phyloP scores from a whole-genome alignment of 2,113 vertebrate genomes.

The Dolichotis patagonum region DNA sequence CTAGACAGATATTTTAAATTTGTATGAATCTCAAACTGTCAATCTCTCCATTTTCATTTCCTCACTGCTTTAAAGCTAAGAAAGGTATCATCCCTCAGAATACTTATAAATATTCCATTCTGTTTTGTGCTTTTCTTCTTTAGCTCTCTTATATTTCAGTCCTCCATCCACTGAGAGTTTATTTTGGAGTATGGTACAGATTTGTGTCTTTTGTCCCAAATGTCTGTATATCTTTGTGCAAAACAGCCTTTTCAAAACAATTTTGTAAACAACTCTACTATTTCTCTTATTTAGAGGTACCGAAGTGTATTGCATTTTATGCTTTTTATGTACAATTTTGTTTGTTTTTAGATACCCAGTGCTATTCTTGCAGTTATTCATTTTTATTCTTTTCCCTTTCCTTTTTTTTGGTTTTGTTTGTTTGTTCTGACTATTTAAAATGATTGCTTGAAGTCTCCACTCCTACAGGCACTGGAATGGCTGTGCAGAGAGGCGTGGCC shows the following conservation, averaged over 20 bases:
- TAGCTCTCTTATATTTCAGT: not conserved
- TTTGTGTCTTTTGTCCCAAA: constrained; percentile 54
- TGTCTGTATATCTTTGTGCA: not conserved
- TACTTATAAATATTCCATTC: constrained; percentile 61
- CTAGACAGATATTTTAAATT: constrained; percentile 58
- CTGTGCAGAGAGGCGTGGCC: not conserved
- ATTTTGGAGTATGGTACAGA: not conserved
- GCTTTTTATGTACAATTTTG: not conserved
- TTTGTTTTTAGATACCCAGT: not conserved
- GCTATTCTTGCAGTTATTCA: not conserved
- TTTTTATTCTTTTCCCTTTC: not conserved
- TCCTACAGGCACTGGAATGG: not conserved
- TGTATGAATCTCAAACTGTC: constrained; percentile 46
- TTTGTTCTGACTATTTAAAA: not conserved
- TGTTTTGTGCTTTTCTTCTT: not conserved
- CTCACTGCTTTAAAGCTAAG: constrained; percentile 46
- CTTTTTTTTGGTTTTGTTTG: not conserved
- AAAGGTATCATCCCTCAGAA: constrained; percentile 2
- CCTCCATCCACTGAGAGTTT: constrained; percentile 23
- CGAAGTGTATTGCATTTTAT: not conserved
- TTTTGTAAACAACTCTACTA: not conserved
- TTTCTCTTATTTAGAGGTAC: constrained; percentile 23
- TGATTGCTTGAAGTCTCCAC: not conserved
- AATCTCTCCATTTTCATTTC: constrained; percentile 67
- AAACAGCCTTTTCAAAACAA: constrained; percentile 42